These are phyloP conservation scores for Trichoplusia ni DNA, from an alignment of 1,140 invertebrate species.

Conservation along the genomic window DNA sequence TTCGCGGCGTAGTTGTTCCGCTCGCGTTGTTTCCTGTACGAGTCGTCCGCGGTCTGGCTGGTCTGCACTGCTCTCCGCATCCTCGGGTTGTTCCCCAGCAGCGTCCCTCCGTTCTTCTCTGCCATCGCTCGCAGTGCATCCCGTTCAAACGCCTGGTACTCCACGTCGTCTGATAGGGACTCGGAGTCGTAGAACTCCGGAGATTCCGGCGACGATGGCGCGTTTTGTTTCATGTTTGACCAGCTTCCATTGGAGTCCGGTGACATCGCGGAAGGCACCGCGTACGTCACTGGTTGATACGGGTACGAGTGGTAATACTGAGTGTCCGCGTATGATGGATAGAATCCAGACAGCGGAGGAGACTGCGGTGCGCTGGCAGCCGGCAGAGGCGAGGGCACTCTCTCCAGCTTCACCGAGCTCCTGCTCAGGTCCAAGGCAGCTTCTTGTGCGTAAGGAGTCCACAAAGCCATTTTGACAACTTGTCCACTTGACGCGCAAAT, in stretches of 20 bases:
- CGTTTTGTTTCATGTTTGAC: constrained; percentile 8
- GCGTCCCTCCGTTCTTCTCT: constrained; percentile 54
- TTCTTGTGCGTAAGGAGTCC: constrained; percentile 40
- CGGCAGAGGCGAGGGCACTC: constrained; percentile 22
- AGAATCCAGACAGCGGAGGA: constrained; percentile 6
- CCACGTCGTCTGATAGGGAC: constrained; percentile 24
- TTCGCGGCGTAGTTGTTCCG: constrained; percentile 98
- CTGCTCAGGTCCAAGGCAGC: constrained; percentile 31
- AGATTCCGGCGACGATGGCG: constrained; percentile 13
- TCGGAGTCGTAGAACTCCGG: constrained; percentile 28
- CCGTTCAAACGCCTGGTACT: constrained; percentile 39
- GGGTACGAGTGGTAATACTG: constrained; percentile 25
- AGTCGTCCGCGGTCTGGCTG: constrained; percentile 83
- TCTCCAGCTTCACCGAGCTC: constrained; percentile 25
- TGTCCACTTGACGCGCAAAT: constrained; percentile 18
- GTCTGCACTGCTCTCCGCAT: constrained; percentile 75
- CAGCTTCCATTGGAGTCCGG: constrained; percentile 31
- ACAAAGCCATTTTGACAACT: constrained; percentile 33
- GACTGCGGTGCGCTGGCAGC: neutral
- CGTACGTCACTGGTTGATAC: constrained; percentile 5
- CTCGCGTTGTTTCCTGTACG: constrained; percentile 92
- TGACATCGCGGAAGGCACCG: constrained; percentile 33
- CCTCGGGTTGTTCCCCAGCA: constrained; percentile 55
- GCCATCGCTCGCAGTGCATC: constrained; percentile 56
- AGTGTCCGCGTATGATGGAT: constrained; percentile 12